Evolutionary conservation across 2,113 vertebrate genomes (phyloP).

Genomic region (Pedetes capensis): DNA sequence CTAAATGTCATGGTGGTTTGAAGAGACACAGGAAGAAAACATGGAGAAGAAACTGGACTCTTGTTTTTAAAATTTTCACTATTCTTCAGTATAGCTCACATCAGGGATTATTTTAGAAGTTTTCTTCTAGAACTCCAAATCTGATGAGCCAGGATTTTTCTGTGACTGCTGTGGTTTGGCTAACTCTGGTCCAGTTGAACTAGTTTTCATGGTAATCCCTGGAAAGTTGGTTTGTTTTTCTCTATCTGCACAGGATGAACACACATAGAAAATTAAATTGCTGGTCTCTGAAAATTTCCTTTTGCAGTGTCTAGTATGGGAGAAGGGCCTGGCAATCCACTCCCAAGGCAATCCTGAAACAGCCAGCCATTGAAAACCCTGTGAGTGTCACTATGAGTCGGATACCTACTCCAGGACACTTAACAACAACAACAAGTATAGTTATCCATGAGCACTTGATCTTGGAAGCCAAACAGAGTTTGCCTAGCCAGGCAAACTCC

Average conservation of each 20-base stretch:
- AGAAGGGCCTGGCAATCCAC: too few relatives aligned
- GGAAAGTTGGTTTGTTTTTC: background rate
- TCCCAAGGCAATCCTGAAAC: too few relatives aligned
- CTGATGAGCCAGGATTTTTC: background rate
- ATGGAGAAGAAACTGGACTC: background rate
- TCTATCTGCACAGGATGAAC: background rate
- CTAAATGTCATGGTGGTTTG: background rate
- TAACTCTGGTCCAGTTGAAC: background rate
- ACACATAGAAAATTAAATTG: background rate
- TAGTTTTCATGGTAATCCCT: background rate
- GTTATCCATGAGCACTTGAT: background rate
- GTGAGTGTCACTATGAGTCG: too few relatives aligned
- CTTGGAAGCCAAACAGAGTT: too few relatives aligned
- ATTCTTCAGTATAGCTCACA: background rate
- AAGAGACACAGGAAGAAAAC: background rate
- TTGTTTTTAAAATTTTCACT: background rate
- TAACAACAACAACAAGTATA: too few relatives aligned
- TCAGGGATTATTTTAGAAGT: background rate
- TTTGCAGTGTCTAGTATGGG: background rate
- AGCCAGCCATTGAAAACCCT: too few relatives aligned
- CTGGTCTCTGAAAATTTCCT: background rate
- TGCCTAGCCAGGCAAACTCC: too few relatives aligned
- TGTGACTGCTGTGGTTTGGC: background rate
- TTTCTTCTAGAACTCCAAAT: background rate
- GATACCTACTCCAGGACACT: too few relatives aligned